These are phyloP conservation scores for Nomada flava DNA, from an alignment of 2,888 invertebrate species.

Conservation along the genomic window DNA sequence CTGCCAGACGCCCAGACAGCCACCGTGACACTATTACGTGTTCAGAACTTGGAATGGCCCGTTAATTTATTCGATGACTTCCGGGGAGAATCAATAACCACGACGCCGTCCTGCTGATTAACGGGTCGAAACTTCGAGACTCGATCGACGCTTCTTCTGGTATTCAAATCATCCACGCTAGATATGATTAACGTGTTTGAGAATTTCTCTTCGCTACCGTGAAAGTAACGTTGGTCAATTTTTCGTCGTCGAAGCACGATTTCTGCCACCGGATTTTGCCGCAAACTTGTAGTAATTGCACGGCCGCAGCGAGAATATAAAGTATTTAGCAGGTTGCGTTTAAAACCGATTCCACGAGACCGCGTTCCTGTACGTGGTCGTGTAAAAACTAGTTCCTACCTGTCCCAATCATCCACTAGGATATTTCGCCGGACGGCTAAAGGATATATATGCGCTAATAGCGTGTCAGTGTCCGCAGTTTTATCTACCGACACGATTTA, in stretches of 20 bases:
- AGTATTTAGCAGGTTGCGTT: background rate
- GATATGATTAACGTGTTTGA: background rate
- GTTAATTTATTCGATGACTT: slow-evolving; percentile 60
- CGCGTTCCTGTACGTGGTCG: background rate
- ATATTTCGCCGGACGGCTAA: background rate
- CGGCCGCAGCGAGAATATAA: no score
- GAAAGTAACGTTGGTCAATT: background rate
- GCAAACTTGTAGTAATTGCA: background rate
- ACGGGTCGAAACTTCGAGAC: slow-evolving; percentile 24
- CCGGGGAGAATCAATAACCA: slow-evolving; percentile 45
- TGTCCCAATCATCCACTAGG: background rate
- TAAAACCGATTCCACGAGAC: background rate
- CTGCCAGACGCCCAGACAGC: slow-evolving; percentile 37
- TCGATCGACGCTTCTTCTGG: background rate
- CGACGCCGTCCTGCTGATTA: slow-evolving; percentile 43
- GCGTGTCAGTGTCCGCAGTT: no score
- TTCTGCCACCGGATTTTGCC: no score
- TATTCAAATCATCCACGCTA: background rate
- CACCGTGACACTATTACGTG: slow-evolving; percentile 35
- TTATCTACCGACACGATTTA: slow-evolving; percentile 15
- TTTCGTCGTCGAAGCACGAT: no score
- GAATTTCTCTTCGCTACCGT: background rate
- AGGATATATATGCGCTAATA: background rate
- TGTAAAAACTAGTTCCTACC: background rate
- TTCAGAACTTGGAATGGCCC: slow-evolving; percentile 29